Evolutionary conservation across 2,113 vertebrate species (phyloP).

Genomic region (Pelodiscus sinensis): DNA sequence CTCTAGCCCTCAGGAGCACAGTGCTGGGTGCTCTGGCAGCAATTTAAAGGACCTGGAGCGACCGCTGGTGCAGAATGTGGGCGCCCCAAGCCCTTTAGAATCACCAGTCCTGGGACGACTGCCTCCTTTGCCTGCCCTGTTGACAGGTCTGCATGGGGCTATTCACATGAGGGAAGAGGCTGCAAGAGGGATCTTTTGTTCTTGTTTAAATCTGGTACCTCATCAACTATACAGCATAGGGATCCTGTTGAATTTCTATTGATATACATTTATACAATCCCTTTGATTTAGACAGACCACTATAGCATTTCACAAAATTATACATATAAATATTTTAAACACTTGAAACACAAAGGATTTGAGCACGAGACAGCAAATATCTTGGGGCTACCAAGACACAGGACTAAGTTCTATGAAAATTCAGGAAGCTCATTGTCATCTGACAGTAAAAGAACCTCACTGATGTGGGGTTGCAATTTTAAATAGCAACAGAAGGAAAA

Average conservation of each 20-base stretch:
- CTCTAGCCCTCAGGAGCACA: too few species aligned
- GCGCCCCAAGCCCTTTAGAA: too few species aligned
- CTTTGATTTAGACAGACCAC: conserved; percentile 31
- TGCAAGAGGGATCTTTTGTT: background rate
- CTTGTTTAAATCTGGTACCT: conserved; percentile 43
- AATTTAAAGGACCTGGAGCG: too few species aligned
- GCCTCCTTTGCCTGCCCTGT: too few species aligned
- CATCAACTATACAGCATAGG: conserved; percentile 37
- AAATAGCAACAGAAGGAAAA: conserved; percentile 20
- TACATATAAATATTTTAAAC: conserved; percentile 31
- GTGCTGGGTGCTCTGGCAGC: too few species aligned
- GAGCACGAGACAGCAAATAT: background rate
- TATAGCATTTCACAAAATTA: background rate
- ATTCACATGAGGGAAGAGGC: background rate
- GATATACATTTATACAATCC: background rate
- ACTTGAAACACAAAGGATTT: conserved; percentile 23
- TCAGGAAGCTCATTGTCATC: conserved; percentile 2
- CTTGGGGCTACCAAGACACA: background rate
- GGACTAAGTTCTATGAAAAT: conserved; percentile 20
- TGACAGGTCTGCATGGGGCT: background rate
- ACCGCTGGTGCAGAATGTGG: too few species aligned
- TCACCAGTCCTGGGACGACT: too few species aligned
- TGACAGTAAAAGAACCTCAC: conserved; percentile 15
- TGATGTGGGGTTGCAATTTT: conserved; percentile 4
- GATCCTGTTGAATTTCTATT: conserved; percentile 48